Evolutionary conservation across 2,797 vertebrate genomes (phyloP), one percentile per base, ranked within the genome.

Genomic region (Lates japonicus): DNA sequence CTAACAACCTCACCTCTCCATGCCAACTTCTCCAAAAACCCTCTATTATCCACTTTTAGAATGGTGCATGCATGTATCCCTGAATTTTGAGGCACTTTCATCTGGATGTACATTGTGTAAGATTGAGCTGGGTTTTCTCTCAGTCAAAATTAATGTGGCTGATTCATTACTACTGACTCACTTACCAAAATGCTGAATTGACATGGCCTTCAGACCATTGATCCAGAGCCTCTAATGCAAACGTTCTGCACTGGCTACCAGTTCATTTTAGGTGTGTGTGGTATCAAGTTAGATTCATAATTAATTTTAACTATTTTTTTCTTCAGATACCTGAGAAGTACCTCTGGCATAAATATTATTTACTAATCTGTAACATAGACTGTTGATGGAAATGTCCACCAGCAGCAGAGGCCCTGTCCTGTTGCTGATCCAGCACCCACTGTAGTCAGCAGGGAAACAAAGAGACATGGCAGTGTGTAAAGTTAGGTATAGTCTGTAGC

Each of bases 11-110:
- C 51, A 37, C 20, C 74, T 52, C 61, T 31, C 46, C 35, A 46
- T n/a, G 14, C 19, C 37, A 48, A 33, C 62, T 41, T 57, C 52
- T 52, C 33, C 57, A 35, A 74, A 59, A 57, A 72, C 81, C 41
- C 75, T 46, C 61, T 80, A 87, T 88, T 75, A 84, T 83, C 69
- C 46, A 84, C 83, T n/a, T 74, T 64, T 48, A 77, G 35, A 44
- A 48, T 13, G 1, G 7, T 41, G 16, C 42, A 54, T 81, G 48
- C 44, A 51, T 78, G 16, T 54, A 44, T 75, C 17, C 86, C 16
- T 71, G 20, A 69, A 54, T 59, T 70, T 70, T 61, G 7, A 70
- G 49, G 13, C 19, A 13, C 22, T 71, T 76, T 74, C 69, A 63
- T 79, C 13, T 63, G n/a, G 22, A 25, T 22, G 9, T 64, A 13